Evolutionary conservation across 92 coral and sea anemone genomes (phyloP).

Genomic region (Epizoanthus rinbou): DNA sequence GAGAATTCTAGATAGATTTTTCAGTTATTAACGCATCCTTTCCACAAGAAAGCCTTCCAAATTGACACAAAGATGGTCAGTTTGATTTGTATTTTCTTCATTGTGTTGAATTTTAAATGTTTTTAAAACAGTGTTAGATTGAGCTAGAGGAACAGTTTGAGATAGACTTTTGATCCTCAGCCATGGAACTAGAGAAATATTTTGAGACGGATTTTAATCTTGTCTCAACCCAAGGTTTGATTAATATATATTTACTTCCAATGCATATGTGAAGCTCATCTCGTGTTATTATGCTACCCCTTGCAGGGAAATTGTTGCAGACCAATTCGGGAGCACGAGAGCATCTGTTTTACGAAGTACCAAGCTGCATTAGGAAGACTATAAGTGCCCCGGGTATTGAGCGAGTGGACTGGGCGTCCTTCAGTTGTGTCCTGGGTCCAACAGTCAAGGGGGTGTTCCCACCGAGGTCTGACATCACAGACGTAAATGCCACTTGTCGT

Average conservation of each 20-base stretch:
- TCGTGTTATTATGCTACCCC: not conserved
- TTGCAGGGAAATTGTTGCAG: slow-evolving; percentile 90
- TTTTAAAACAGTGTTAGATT: not conserved
- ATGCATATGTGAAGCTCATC: not conserved
- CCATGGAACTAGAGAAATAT: not conserved
- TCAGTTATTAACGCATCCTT: too few relatives aligned
- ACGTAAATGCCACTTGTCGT: slow-evolving; percentile 93
- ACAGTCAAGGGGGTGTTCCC: slow-evolving; percentile 92
- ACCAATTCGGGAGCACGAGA: slow-evolving; percentile 99
- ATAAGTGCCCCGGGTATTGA: slow-evolving; percentile 84
- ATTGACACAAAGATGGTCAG: not conserved
- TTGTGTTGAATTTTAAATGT: not conserved
- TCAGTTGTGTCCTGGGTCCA: slow-evolving; percentile 98
- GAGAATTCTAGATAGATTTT: too few relatives aligned
- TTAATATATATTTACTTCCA: not conserved
- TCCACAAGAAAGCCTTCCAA: too few relatives aligned
- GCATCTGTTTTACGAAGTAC: slow-evolving; percentile 89
- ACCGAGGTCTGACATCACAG: slow-evolving; percentile 95
- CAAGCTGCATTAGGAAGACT: slow-evolving; percentile 87
- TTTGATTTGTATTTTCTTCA: not conserved
- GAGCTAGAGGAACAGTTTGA: not conserved
- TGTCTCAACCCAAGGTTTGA: not conserved
- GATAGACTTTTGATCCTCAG: too few relatives aligned
- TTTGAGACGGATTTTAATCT: too few relatives aligned
- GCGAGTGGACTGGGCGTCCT: slow-evolving; percentile 92